Conservation (phyloP, 2,888 invertebrate species). For the Zhengitettix transpicula region DNA sequence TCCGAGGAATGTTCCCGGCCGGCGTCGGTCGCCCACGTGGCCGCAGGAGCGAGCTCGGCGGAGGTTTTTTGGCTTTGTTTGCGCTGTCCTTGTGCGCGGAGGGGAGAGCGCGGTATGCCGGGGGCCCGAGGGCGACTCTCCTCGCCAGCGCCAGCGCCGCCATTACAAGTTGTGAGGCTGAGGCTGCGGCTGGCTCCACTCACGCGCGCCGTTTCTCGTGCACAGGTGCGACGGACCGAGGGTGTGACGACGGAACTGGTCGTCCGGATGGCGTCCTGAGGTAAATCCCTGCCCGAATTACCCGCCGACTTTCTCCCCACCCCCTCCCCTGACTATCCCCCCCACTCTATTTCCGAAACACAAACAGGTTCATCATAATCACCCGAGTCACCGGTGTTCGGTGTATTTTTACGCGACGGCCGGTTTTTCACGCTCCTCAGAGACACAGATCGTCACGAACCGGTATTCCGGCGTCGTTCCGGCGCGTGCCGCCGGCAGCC, state of each 20-base stretch:
- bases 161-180: not conserved
- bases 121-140: not conserved
- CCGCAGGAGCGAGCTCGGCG: not conserved
- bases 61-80: not conserved
- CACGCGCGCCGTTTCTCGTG: no score
- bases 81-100: not conserved
- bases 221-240: no score
- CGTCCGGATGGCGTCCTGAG: no score
- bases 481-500: not conserved
- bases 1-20: not conserved
- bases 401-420: not conserved
- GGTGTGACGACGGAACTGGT: no score
- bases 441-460: not conserved
- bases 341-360: constrained; percentile 7
- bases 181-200: not conserved
- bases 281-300: constrained; percentile 7
- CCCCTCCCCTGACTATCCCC: constrained; percentile 7
- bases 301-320: constrained; percentile 10
- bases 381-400: not conserved
- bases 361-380: constrained; percentile 13
- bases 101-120: not conserved
- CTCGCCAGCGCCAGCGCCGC: not conserved
- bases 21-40: not conserved
- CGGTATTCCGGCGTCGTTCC: not conserved
- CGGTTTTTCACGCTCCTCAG: not conserved